phyloP scores from a whole-genome alignment of 2,113 vertebrate genomes.

The Cheilinus undulatus region DNA sequence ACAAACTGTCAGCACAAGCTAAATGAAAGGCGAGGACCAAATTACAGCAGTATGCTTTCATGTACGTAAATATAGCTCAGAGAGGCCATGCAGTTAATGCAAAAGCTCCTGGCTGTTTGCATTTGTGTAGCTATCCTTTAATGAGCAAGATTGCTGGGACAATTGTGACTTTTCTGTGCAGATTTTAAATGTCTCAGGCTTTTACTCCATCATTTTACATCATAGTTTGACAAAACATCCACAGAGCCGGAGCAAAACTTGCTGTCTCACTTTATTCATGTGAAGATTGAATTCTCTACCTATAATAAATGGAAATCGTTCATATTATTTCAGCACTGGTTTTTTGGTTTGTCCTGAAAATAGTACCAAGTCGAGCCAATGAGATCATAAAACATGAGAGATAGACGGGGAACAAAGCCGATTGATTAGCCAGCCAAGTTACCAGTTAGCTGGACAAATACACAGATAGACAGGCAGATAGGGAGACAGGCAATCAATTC shows the following conservation, averaged over 20 bases:
- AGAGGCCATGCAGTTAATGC: slow-evolving; percentile 4
- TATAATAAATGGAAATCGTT: no score
- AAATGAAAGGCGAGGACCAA: slow-evolving; percentile 21
- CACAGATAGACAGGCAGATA: slow-evolving; percentile 41
- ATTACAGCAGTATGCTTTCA: not conserved
- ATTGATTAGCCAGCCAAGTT: slow-evolving; percentile 27
- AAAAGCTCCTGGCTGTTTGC: slow-evolving; percentile 10
- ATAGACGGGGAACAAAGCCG: slow-evolving; percentile 11
- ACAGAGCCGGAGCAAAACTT: not conserved
- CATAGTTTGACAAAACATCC: not conserved
- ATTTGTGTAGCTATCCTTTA: slow-evolving; percentile 1
- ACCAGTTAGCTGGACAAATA: slow-evolving; percentile 38
- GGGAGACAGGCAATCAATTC: slow-evolving; percentile 40
- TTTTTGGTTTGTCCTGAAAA: not conserved
- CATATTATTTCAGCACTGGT: no score
- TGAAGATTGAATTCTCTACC: no score
- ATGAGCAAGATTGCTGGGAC: not conserved
- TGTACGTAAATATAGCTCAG: slow-evolving; percentile 14
- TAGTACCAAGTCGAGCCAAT: not conserved
- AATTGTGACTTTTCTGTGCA: not conserved
- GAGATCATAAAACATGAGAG: not conserved
- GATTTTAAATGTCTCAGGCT: not conserved
- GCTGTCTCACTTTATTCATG: no score
- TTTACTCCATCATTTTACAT: not conserved
- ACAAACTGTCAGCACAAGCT: slow-evolving; percentile 5